Evolutionary conservation across 2,888 invertebrate species (phyloP).

Genomic region (Schizaphis graminum): DNA sequence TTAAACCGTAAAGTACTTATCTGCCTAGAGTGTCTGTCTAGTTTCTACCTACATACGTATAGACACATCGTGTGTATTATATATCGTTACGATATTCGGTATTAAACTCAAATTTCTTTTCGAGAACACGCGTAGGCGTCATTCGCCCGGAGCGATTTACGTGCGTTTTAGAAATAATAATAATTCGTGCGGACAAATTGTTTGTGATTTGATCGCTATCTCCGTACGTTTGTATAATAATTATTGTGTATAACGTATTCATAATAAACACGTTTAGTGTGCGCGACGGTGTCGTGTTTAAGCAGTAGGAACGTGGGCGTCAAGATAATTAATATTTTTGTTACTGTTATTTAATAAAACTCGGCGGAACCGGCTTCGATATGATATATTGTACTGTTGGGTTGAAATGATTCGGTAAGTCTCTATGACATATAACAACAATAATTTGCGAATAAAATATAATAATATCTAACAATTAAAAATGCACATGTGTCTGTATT

Average conservation of each 20-base stretch:
- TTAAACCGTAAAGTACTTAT: not conserved
- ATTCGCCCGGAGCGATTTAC: not conserved
- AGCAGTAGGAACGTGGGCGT: constrained; percentile 17
- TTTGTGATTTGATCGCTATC: constrained; percentile 25
- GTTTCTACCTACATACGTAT: not conserved
- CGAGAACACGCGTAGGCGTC: not conserved
- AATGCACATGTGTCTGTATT: too few relatives aligned
- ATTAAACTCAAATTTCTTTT: not conserved
- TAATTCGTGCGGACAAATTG: constrained; percentile 2
- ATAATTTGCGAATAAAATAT: not conserved
- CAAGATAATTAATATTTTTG: not conserved
- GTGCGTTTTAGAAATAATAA: not conserved
- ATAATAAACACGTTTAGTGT: constrained; percentile 15
- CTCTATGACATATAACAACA: not conserved
- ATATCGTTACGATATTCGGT: not conserved
- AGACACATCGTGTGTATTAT: not conserved
- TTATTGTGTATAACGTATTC: not conserved
- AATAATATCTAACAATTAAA: not conserved
- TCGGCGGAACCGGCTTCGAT: not conserved
- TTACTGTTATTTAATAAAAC: not conserved
- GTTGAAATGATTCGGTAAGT: not conserved
- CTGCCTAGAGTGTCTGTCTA: not conserved
- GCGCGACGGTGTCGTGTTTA: not conserved
- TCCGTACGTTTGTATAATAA: not conserved
- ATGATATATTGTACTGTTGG: not conserved